Evolutionary conservation across 92 coral and sea anemone genomes (phyloP).

Genomic region (Plumapathes pennacea): DNA sequence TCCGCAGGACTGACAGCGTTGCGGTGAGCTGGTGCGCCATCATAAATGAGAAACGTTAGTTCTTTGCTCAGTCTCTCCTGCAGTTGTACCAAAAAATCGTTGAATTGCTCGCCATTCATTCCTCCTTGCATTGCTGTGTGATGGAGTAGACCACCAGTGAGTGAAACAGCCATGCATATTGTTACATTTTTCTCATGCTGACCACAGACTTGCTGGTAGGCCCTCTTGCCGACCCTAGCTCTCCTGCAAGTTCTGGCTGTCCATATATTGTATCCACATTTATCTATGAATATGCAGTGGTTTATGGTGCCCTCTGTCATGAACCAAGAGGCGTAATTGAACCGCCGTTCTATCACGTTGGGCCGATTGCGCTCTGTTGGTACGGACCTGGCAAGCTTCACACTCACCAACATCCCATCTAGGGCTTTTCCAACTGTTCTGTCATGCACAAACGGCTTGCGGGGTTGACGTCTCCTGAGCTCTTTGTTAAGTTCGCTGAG

Average conservation of each 20-base stretch:
- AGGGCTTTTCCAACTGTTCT: conserved; percentile 27
- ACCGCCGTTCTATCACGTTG: conserved; percentile 20
- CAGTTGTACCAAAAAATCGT: conserved; percentile 29
- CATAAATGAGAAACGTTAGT: conserved; percentile 12
- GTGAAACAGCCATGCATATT: conserved; percentile 17
- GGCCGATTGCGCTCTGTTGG: conserved; percentile 48
- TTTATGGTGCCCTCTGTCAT: not conserved
- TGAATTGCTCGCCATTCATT: conserved; percentile 27
- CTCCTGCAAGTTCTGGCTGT: conserved; percentile 11
- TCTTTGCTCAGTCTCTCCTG: no score
- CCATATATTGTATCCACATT: conserved; percentile 12
- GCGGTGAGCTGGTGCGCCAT: conserved; percentile 34
- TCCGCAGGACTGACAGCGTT: conserved; percentile 10
- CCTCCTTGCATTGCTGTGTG: conserved; percentile 32
- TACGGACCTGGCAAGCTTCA: conserved; percentile 32
- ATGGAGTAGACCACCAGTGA: conserved; percentile 21
- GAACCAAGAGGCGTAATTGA: conserved; percentile 12
- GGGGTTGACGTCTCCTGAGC: conserved; percentile 38
- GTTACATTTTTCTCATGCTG: conserved; percentile 36
- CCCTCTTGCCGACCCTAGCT: conserved; percentile 5
- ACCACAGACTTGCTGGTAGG: conserved; percentile 36
- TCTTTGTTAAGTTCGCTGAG: conserved; percentile 35
- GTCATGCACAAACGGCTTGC: conserved; percentile 31
- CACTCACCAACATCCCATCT: conserved; percentile 36
- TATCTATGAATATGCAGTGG: conserved; percentile 8